Conservation (phyloP, 2,797 vertebrate species). For the Syngnathus rostellatus region DNA sequence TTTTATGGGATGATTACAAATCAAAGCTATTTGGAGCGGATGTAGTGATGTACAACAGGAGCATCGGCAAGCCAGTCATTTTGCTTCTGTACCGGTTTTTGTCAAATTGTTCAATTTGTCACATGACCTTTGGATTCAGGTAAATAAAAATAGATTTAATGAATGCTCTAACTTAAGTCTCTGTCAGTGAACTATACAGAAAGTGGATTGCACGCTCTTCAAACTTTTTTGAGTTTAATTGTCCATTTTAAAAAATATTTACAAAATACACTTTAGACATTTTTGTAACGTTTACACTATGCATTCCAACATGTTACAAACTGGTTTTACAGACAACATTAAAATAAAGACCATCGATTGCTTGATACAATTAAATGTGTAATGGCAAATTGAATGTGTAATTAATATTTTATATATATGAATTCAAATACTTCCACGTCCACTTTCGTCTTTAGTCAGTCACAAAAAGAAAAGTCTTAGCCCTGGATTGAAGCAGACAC, state of each 20-base stretch:
- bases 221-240: slow-evolving; percentile 45
- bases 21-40: slow-evolving; percentile 30
- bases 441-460: neutral
- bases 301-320: slow-evolving; percentile 1
- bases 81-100: slow-evolving; percentile 38
- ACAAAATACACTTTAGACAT: slow-evolving; percentile 60
- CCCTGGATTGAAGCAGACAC: neutral
- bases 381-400: neutral
- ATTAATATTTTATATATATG: neutral
- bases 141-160: slow-evolving; percentile 64
- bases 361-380: neutral
- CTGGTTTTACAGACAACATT: neutral
- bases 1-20: slow-evolving; percentile 66
- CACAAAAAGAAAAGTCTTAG: neutral
- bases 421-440: neutral
- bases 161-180: neutral
- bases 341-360: neutral
- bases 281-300: slow-evolving; percentile 10
- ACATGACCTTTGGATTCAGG: slow-evolving; percentile 67
- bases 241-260: slow-evolving; percentile 64
- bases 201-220: neutral
- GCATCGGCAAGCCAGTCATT: neutral
- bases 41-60: slow-evolving; percentile 1
- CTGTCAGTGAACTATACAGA: neutral
- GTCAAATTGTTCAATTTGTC: slow-evolving; percentile 63